Base-by-base conservation (phyloP, 2,113 vertebrate species). In the Silurus asotus region DNA sequence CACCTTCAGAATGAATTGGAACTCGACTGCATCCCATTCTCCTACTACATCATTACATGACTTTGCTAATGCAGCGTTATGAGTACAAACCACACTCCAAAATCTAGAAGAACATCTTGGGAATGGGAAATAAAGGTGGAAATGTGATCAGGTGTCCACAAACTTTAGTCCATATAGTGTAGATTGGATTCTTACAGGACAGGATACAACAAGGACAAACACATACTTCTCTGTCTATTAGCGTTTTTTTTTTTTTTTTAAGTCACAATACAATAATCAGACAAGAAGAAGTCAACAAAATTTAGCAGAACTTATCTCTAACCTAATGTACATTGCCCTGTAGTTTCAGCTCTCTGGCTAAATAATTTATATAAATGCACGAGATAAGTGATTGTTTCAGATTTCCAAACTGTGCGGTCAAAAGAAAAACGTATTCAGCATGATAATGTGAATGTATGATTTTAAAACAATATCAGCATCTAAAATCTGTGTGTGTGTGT, bases 401-500 rank as follows among this genome's bases (percentile, higher is more conserved):
- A 75, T 75, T 25, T 37, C 13, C 13, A 5, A 69, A 8, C 17
- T 79, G 45, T 5, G 8, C 49, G 55, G 0, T 6, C 55, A 56
- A 74, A 49, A 49, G 23, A 72, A 4, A 28, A 45, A 80, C 5
- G 58, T 62, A 65, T 80, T 55, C 56, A 55, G 45, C 5, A 11
- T 81, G 7, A 81, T 65, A 65, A 56, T 9, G 23, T 19, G 58
- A 37, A 56, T 49, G 55, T 78, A 19, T 51, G 61, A 56, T 51
- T 65, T 23, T n/a, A 59, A 84, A 59, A 11, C 78, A 61, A 81
- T 37, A 59, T 74, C 59, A 81, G 15, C 48, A n/a, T 51, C 28
- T 64, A 45, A 69, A 13, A 88, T 65, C 53, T 51, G 53, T 61
- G 51, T 4, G 51, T 69, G 70, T 76, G 70, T 37, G 37, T 37